Conservation (phyloP, 2,888 invertebrate species). For the Cybosia mesomella region DNA sequence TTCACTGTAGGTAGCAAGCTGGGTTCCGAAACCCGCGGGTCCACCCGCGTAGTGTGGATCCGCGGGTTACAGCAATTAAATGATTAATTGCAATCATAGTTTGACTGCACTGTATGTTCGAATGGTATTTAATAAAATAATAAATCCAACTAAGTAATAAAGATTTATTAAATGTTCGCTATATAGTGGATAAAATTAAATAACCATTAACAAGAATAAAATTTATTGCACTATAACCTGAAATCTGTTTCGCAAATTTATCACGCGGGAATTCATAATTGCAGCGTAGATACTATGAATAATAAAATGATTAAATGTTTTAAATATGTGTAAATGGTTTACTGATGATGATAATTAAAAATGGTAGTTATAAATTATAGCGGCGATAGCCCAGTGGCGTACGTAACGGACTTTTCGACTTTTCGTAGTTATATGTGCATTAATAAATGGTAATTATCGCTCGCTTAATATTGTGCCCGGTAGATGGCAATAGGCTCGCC, state of each 20-base stretch:
- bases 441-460: too few relatives aligned
- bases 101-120: not conserved
- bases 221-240: not conserved
- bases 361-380: too few relatives aligned
- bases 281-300: not conserved
- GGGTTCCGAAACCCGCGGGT: too few relatives aligned
- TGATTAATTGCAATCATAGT: not conserved
- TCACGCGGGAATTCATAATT: not conserved
- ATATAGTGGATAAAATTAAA: not conserved
- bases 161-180: not conserved
- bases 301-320: not conserved
- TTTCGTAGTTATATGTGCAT: too few relatives aligned
- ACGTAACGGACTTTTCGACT: too few relatives aligned
- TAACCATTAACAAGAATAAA: not conserved
- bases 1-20: not conserved
- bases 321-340: constrained; percentile 2
- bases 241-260: constrained; percentile 1
- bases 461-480: too few relatives aligned
- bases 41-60: too few relatives aligned
- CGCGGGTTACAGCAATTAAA: not conserved
- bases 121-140: not conserved
- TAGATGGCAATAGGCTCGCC: too few relatives aligned
- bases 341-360: too few relatives aligned
- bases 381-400: too few relatives aligned
- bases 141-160: not conserved